These are phyloP conservation scores for Cylloceria caligata DNA, from an alignment of 2,888 invertebrate genomes.

Conservation along the genomic window DNA sequence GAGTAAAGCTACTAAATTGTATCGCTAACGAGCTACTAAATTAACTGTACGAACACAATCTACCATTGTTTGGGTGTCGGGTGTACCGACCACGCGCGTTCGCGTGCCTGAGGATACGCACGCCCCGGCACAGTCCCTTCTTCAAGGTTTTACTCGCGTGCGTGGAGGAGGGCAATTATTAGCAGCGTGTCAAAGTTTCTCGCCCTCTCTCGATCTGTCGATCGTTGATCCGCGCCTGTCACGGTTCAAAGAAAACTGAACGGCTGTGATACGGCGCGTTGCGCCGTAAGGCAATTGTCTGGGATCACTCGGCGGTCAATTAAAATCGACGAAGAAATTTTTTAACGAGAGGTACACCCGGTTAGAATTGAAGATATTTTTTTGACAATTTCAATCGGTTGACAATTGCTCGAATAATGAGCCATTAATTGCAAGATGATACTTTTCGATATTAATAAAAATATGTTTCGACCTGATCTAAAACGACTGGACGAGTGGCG, in stretches of 20 bases:
- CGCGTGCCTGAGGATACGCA: conserved; percentile 40
- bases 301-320: conserved; percentile 20
- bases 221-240: conserved; percentile 48
- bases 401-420: no score
- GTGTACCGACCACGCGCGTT: conserved; percentile 19
- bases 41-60: conserved; percentile 65
- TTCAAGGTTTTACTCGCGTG: background rate
- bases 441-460: no score
- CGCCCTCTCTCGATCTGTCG: conserved; percentile 43
- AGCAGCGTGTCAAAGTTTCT: conserved; percentile 60
- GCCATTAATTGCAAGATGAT: no score
- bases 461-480: no score
- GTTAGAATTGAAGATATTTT: no score
- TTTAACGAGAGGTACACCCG: background rate
- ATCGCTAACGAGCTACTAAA: conserved; percentile 70
- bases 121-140: conserved; percentile 44
- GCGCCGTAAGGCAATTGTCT: no score
- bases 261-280: no score
- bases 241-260: conserved; percentile 37
- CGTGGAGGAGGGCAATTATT: conserved; percentile 49
- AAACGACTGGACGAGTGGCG: no score
- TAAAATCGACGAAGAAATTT: conserved; percentile 10
- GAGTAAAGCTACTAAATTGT: conserved; percentile 57
- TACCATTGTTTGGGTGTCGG: conserved; percentile 66
- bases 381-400: no score